phyloP scores from a whole-genome alignment of 2,888 invertebrate genomes.

The Epiblema foenella region DNA sequence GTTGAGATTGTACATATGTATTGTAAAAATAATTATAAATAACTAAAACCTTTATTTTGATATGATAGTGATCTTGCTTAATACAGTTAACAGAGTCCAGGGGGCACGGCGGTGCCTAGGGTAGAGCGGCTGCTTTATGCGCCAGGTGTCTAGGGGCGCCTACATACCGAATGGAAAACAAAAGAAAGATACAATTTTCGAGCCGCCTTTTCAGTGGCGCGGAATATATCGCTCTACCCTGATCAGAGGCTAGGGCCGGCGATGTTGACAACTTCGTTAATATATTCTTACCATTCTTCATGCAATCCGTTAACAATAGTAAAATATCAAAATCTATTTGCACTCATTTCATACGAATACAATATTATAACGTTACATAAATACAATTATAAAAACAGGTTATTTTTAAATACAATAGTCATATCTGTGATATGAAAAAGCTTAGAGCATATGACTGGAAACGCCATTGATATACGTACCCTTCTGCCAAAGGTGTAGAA shows the following conservation, averaged over 20 bases:
- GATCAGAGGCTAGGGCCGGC: too few species aligned
- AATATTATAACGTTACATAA: neutral
- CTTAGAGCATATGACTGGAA: too few species aligned
- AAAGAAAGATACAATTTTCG: too few species aligned
- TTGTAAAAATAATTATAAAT: neutral
- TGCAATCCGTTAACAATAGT: neutral
- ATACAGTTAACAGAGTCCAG: neutral
- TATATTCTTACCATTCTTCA: neutral
- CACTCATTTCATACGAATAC: neutral
- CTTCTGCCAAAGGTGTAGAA: too few species aligned
- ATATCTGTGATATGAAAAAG: neutral
- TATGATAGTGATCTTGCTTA: neutral
- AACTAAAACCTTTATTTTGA: neutral
- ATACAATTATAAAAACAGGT: conserved; percentile 1
- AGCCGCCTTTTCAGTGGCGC: too few species aligned
- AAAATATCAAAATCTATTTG: conserved; percentile 2
- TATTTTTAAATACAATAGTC: neutral
- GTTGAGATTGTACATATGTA: neutral
- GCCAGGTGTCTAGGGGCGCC: too few species aligned
- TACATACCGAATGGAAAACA: too few species aligned
- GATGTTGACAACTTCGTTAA: neutral
- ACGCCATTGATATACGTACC: too few species aligned
- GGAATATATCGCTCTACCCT: too few species aligned
- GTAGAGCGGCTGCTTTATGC: too few species aligned
- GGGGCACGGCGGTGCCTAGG: too few species aligned